A percentile compares a stretch with the other conserved stretches of the same genome.
These are phyloP conservation scores for Dexiosoma caninum DNA, from an alignment of 2,888 invertebrate species.

Conservation along the genomic window DNA sequence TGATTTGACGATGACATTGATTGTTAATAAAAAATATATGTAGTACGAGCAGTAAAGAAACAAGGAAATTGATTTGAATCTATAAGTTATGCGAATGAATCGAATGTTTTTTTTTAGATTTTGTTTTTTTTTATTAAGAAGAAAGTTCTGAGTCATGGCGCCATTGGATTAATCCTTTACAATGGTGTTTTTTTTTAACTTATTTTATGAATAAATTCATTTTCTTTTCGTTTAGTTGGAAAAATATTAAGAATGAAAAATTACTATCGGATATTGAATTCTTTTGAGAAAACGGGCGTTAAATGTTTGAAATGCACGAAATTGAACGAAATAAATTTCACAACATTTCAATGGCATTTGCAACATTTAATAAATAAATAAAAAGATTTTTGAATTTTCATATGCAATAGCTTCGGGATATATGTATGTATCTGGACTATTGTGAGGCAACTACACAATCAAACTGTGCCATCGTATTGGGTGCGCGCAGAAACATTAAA, in stretches of 20 bases:
- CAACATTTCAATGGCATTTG: too few relatives aligned
- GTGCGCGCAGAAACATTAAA: too few relatives aligned
- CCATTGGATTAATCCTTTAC: conserved; percentile 54
- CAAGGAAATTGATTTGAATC: conserved; percentile 60
- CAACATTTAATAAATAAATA: too few relatives aligned
- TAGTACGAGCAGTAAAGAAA: too few relatives aligned
- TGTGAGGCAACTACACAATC: too few relatives aligned
- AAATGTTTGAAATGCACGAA: neutral
- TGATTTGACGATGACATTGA: conserved; percentile 64
- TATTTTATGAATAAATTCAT: neutral
- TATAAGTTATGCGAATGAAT: conserved; percentile 43
- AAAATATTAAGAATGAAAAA: conserved; percentile 24
- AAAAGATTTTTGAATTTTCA: too few relatives aligned
- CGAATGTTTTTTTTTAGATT: conserved; percentile 18
- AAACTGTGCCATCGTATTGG: too few relatives aligned
- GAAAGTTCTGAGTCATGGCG: conserved; percentile 57
- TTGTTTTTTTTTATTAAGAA: conserved; percentile 14
- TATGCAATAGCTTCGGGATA: too few relatives aligned
- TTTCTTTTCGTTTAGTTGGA: neutral
- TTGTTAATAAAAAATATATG: conserved; percentile 34
- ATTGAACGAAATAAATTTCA: too few relatives aligned
- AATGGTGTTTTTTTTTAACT: conserved; percentile 3
- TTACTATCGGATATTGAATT: conserved; percentile 50
- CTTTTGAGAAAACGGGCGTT: neutral
- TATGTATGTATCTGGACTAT: too few relatives aligned